These are phyloP conservation scores for Nebria salina DNA, from an alignment of 2,888 invertebrate genomes.

Conservation along the genomic window DNA sequence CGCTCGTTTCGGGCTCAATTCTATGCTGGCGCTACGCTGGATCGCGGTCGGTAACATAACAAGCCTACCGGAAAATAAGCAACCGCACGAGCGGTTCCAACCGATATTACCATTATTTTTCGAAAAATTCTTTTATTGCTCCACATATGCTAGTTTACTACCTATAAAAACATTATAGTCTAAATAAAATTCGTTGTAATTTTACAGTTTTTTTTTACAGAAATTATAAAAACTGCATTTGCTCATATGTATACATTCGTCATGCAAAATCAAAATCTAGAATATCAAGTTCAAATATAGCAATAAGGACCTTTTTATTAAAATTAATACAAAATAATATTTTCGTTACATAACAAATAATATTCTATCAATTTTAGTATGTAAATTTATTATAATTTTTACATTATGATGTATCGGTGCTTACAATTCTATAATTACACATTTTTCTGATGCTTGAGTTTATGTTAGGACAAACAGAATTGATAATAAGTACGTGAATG, in stretches of 20 bases:
- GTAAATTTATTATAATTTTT: too few species aligned
- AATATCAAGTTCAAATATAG: too few species aligned
- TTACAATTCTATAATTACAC: not conserved
- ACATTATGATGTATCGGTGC: not conserved
- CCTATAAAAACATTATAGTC: not conserved
- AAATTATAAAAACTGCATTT: too few species aligned
- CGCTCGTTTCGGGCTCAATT: conserved; percentile 14
- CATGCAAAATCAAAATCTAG: too few species aligned
- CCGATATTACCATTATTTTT: conserved; percentile 13
- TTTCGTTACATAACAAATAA: too few species aligned
- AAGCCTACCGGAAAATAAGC: conserved; percentile 8
- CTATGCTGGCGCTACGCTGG: not conserved
- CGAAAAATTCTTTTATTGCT: not conserved
- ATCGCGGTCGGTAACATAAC: not conserved
- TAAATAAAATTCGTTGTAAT: not conserved
- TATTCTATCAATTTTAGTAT: too few species aligned
- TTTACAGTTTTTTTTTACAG: too few species aligned
- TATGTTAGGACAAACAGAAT: not conserved
- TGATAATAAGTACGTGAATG: conserved; percentile 3
- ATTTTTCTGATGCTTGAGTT: not conserved
- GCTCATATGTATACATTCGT: too few species aligned
- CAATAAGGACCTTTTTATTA: too few species aligned
- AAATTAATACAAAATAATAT: too few species aligned
- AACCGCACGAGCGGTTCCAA: not conserved
- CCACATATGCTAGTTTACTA: not conserved